These are phyloP conservation scores for Sakesphorus luctuosus DNA, from an alignment of 2,113 vertebrate species.

Conservation along the genomic window DNA sequence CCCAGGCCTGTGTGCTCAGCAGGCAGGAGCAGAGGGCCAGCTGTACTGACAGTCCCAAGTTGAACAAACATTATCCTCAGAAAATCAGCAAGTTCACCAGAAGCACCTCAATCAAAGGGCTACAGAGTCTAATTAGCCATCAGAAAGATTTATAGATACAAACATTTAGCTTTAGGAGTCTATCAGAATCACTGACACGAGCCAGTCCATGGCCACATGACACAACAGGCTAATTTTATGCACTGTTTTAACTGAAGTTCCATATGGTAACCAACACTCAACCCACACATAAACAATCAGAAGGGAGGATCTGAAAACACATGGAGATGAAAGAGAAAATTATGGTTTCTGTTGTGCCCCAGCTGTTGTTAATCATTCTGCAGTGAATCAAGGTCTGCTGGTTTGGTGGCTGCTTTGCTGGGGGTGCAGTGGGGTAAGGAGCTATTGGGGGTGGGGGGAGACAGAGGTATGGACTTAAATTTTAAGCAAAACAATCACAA, in stretches of 20 bases:
- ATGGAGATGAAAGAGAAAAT: not conserved
- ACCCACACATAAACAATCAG: not conserved
- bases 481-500: not conserved
- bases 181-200: not conserved
- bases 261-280: not conserved
- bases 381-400: not conserved
- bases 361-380: not conserved
- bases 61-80: not conserved
- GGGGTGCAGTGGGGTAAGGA: not conserved
- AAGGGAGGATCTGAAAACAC: not conserved
- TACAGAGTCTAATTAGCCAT: not conserved
- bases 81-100: not conserved
- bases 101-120: not conserved
- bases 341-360: not conserved
- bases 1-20: not conserved
- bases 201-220: not conserved
- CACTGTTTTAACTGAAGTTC: not conserved
- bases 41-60: not conserved
- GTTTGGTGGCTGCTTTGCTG: not conserved
- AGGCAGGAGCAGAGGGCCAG: not conserved
- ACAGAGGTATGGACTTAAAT: not conserved
- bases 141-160: not conserved
- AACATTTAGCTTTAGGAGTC: not conserved
- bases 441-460: rapidly evolving
- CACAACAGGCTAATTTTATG: not conserved